Base-by-base conservation (phyloP, 2,113 vertebrate species). In the Entelurus aequoreus region DNA sequence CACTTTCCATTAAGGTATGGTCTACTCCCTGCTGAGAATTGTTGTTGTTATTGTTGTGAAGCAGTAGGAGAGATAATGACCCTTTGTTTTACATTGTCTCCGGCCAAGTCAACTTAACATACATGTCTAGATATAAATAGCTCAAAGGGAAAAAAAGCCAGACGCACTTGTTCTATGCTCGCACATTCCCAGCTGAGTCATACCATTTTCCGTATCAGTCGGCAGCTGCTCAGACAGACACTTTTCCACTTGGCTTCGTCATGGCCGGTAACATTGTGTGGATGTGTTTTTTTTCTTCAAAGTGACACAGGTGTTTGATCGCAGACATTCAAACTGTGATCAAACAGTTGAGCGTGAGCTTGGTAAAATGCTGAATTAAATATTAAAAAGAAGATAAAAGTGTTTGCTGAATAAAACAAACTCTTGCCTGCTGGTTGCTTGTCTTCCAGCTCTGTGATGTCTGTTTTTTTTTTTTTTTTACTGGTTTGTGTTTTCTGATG, bases 1-100 rank as follows among this genome's bases (percentile, higher is more conserved):
- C 96, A 0, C 89, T 99, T 40, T 99, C 96, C 65, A 99, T 99
- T 76, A 99, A 99, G 93, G 96, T 98, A 88, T 89, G 89, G 53
- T 52, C 48, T 53, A 68, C 8, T 48, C 46, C 48, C 54, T 12
- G 38, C 8, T 70, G 36, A 62, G 40, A 65, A 54, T 63, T 35
- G 51, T 21, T 56, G 65, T 52, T 60, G 60, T 70, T 60, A 37
- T 62, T 64, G 5, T 35, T 7, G 16, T 65, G 28, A 55, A 65
- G 63, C 48, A 57, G 54, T 57, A 63, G 60, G 61, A 44, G 60
- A 68, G 48, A 62, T 65, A 48, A 63, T 66, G 63, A 4, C 8
- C n/a, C 56, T 40, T 55, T 3, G 28, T 50, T 63, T 72, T 54
- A 64, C 47, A 52, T 13, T 53, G 8, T 53, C 55, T 47, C 36